These are phyloP conservation scores for Thymallus thymallus DNA, from an alignment of 2,113 vertebrate genomes.

Conservation along the genomic window DNA sequence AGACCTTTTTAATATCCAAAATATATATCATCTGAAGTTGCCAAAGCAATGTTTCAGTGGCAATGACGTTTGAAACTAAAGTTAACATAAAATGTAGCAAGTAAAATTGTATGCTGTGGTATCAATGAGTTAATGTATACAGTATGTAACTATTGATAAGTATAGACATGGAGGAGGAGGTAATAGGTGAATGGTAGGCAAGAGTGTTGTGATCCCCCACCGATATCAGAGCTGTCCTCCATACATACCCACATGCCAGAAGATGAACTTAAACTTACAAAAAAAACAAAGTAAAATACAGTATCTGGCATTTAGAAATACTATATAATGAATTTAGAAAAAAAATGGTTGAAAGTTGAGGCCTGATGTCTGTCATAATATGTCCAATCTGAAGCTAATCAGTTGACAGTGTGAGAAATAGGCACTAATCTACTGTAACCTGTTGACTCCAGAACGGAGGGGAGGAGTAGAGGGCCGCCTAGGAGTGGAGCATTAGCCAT, in stretches of 20 bases:
- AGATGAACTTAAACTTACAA: background rate
- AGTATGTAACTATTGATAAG: slow-evolving; percentile 35
- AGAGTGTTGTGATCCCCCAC: slow-evolving; percentile 27
- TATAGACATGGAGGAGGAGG: slow-evolving; percentile 19
- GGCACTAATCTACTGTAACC: background rate
- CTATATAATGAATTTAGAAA: background rate
- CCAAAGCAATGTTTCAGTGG: too few species aligned
- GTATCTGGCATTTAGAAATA: background rate
- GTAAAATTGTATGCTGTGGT: background rate
- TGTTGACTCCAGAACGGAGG: slow-evolving; percentile 30
- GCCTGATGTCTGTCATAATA: background rate
- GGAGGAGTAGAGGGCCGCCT: slow-evolving; percentile 14
- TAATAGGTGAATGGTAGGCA: slow-evolving; percentile 55
- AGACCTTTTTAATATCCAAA: too few species aligned
- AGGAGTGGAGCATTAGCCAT: slow-evolving; percentile 47
- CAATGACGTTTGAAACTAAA: too few species aligned
- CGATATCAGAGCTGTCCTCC: background rate
- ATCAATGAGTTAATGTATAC: slow-evolving; percentile 58
- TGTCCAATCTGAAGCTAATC: background rate
- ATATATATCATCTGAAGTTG: too few species aligned
- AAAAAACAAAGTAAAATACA: background rate
- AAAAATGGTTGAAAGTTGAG: background rate
- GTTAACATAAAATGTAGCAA: too few species aligned
- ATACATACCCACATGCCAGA: background rate
- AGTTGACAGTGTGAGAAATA: background rate